phyloP scores from a whole-genome alignment of 2,113 vertebrate species.

The Equus quagga region DNA sequence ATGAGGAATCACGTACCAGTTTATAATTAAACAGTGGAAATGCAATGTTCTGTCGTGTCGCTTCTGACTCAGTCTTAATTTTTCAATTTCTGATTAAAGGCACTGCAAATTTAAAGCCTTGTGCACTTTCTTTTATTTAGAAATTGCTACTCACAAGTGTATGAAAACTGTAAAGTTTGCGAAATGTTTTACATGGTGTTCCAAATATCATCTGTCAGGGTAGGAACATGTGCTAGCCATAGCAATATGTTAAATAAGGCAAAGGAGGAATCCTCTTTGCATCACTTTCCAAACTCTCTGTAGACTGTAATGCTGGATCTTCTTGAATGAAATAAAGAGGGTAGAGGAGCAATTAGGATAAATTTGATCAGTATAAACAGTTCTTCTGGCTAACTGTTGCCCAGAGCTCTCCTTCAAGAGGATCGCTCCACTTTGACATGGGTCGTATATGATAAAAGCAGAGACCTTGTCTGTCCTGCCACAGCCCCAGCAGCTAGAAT shows the following conservation, averaged over 20 bases:
- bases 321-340: constrained; percentile 13
- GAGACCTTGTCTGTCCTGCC: background rate
- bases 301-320: background rate
- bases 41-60: constrained; percentile 60
- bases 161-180: constrained; percentile 89
- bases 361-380: background rate
- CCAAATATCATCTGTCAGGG: constrained; percentile 90
- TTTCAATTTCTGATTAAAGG: constrained; percentile 79
- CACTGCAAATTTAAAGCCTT: constrained; percentile 83
- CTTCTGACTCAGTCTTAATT: constrained; percentile 70
- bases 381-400: background rate
- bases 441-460: background rate
- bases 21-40: constrained; percentile 66
- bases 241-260: constrained; percentile 87
- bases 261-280: constrained; percentile 80
- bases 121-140: constrained; percentile 88
- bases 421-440: background rate
- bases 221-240: constrained; percentile 88
- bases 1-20: constrained; percentile 37
- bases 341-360: background rate
- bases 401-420: background rate
- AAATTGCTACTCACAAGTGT: constrained; percentile 87
- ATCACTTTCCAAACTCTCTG: constrained; percentile 45
- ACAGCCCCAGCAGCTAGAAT: background rate
- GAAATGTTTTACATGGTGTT: constrained; percentile 90